A percentile compares a stretch with the other conserved stretches of the same genome.
phyloP scores from a whole-genome alignment of 2,113 vertebrate species.

The Gobius niger region DNA sequence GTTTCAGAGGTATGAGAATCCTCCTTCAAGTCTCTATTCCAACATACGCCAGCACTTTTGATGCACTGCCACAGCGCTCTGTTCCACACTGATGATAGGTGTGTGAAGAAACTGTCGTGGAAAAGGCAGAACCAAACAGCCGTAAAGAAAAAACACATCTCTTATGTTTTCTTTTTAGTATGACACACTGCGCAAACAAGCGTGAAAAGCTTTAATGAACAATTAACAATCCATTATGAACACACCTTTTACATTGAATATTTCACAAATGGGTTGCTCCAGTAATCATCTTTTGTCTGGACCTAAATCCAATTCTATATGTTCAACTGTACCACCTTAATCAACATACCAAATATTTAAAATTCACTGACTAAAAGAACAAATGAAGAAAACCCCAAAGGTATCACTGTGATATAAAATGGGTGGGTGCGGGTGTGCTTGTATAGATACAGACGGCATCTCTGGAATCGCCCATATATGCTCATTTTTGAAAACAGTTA shows the following conservation, averaged over 20 bases:
- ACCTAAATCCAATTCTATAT: not conserved
- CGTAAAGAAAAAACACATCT: not conserved
- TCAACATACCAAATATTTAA: not conserved
- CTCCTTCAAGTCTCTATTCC: slow-evolving; percentile 16
- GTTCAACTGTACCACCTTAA: not conserved
- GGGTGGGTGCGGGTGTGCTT: too few species aligned
- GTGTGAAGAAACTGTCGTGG: not conserved
- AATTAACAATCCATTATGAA: not conserved
- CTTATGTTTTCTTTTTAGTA: not conserved
- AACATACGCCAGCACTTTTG: slow-evolving; percentile 6
- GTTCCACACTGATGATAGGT: not conserved
- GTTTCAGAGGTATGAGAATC: not conserved
- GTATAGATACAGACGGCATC: too few species aligned
- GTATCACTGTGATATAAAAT: too few species aligned
- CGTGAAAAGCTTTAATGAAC: not conserved
- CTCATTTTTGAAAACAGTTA: too few species aligned
- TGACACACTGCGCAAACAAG: not conserved
- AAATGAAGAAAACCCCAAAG: not conserved
- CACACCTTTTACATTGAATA: not conserved
- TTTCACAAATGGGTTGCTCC: not conserved
- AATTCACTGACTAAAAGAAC: not conserved
- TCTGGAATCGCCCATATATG: too few species aligned
- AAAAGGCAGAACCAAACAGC: not conserved
- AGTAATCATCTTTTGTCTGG: not conserved
- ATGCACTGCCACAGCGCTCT: not conserved